These are phyloP conservation scores for Salvelinus fontinalis DNA, from an alignment of 2,113 vertebrate species.

Conservation along the genomic window DNA sequence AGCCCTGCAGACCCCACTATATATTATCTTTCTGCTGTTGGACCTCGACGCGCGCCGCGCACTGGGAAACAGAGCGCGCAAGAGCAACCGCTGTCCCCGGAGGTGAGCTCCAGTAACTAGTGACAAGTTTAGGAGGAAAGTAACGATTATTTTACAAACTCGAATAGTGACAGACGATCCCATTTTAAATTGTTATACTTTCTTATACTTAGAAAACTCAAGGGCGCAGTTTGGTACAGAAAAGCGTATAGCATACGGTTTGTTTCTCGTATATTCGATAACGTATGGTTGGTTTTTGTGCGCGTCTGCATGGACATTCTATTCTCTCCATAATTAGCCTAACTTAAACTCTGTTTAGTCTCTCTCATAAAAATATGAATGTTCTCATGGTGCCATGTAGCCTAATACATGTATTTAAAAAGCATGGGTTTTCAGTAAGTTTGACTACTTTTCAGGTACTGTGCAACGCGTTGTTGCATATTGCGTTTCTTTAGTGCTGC, in stretches of 20 bases:
- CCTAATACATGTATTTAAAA: no score
- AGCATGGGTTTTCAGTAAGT: background rate
- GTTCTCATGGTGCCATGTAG: no score
- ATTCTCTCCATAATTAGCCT: background rate
- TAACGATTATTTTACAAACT: conserved; percentile 10
- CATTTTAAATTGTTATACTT: background rate
- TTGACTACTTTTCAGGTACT: background rate
- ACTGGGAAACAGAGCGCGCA: conserved; percentile 44
- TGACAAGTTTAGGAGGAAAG: conserved; percentile 40
- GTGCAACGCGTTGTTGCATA: background rate
- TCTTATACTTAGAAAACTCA: background rate
- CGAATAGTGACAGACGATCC: background rate
- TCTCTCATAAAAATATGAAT: background rate
- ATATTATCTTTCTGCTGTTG: conserved; percentile 54
- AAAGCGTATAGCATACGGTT: conserved; percentile 10
- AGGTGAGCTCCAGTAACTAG: conserved; percentile 41
- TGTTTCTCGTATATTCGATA: conserved; percentile 9
- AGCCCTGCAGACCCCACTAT: conserved; percentile 66
- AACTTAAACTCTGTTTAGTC: background rate
- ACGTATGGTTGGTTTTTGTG: background rate
- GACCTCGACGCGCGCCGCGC: conserved; percentile 52
- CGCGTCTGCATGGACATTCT: background rate
- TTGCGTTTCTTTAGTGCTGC: background rate
- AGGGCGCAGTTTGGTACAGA: background rate
- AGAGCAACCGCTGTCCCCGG: conserved; percentile 12